A percentile compares a stretch with the other conserved stretches of the same genome.
These are phyloP conservation scores for Eupeodes luniger DNA, from an alignment of 2,888 invertebrate species.

Conservation along the genomic window DNA sequence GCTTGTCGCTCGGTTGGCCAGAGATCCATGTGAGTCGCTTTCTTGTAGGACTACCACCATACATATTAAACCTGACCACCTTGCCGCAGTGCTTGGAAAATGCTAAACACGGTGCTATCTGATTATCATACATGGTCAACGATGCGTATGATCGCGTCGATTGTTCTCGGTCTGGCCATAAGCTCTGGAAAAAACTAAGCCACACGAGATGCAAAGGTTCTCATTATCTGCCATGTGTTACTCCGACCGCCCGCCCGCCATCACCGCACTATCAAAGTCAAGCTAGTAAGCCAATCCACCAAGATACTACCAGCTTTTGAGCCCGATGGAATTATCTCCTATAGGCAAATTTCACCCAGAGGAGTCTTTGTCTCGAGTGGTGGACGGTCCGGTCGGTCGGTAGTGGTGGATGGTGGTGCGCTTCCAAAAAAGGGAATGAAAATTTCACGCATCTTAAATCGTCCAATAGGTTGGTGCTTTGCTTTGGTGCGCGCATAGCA, in stretches of 20 bases:
- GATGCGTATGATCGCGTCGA: slow-evolving; percentile 76
- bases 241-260: neutral
- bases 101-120: slow-evolving; percentile 63
- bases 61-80: slow-evolving; percentile 49
- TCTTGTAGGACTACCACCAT: slow-evolving; percentile 3
- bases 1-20: neutral
- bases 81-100: slow-evolving; percentile 50
- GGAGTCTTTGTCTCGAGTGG: slow-evolving; percentile 41
- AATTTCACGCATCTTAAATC: slow-evolving; percentile 73
- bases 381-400: neutral
- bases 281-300: neutral
- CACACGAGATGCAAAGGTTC: slow-evolving; percentile 57
- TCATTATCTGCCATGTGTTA: slow-evolving; percentile 60
- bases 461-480: slow-evolving; percentile 52
- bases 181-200: slow-evolving; percentile 34
- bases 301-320: neutral
- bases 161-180: slow-evolving; percentile 62
- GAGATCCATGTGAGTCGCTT: slow-evolving; percentile 31
- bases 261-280: neutral
- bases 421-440: slow-evolving; percentile 71
- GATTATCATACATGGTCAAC: slow-evolving; percentile 76
- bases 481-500: neutral
- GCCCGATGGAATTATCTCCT: slow-evolving; percentile 63
- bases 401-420: neutral
- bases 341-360: slow-evolving; percentile 52